Evolutionary conservation across 2,797 vertebrate species (phyloP).

Genomic region (Heteromormyrus szaboi): DNA sequence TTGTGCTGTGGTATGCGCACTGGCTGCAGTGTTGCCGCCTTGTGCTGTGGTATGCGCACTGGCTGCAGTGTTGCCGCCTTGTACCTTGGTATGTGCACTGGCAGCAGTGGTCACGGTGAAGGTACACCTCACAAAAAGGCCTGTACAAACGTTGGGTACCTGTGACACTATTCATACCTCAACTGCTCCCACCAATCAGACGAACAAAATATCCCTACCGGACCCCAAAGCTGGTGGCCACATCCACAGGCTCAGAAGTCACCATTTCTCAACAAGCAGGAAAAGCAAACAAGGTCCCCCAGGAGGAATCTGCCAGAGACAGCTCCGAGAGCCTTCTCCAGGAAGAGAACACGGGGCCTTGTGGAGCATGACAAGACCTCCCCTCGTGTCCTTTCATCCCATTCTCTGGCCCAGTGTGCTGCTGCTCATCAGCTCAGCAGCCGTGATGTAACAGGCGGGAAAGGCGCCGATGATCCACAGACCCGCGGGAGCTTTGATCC

Average conservation of each 20-base stretch:
- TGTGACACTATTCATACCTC: not conserved
- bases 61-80: not conserved
- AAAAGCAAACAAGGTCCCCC: not conserved
- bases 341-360: not conserved
- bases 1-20: not conserved
- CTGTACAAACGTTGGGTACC: not conserved
- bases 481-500: conserved; percentile 34
- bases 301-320: not conserved
- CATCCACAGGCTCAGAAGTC: not conserved
- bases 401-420: conserved; percentile 24
- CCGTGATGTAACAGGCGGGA: conserved; percentile 32
- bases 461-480: conserved; percentile 38
- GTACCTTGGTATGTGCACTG: not conserved
- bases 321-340: not conserved
- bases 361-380: not conserved
- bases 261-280: not conserved
- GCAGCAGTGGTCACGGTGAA: not conserved
- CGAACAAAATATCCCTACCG: not conserved
- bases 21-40: not conserved
- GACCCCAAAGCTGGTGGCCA: not conserved
- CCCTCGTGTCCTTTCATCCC: conserved; percentile 26
- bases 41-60: not conserved
- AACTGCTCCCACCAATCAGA: not conserved
- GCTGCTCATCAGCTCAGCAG: conserved; percentile 27
- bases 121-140: not conserved